Evolutionary conservation across 35 echinoderm and acorn worm species (phyloP).

Genomic region (Ophiothrix spiculata): DNA sequence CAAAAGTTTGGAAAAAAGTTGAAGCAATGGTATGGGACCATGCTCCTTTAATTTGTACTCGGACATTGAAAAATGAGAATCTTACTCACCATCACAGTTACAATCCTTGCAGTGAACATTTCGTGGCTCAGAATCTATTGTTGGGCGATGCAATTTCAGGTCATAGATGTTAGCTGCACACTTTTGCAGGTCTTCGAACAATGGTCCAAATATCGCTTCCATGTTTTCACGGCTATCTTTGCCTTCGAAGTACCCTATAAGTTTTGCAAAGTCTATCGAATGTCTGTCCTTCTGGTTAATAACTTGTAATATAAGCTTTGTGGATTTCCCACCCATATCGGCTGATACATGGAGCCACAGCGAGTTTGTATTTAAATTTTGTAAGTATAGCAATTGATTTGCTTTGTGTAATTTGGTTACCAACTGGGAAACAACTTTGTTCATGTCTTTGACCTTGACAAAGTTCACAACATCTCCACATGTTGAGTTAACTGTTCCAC

Average conservation of each 20-base stretch:
- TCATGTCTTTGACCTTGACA: background rate
- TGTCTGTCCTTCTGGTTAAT: background rate
- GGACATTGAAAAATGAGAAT: no score
- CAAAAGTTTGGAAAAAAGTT: no score
- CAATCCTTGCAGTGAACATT: no score
- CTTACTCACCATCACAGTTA: no score
- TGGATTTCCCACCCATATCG: background rate
- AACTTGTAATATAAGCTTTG: background rate
- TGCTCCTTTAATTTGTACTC: no score
- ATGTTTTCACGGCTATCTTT: background rate
- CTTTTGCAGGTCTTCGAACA: background rate
- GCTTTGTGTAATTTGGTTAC: background rate
- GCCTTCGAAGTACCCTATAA: background rate
- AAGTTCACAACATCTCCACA: background rate
- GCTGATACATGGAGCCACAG: background rate
- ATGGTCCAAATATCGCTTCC: background rate
- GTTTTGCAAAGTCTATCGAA: conserved; percentile 1
- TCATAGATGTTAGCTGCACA: background rate
- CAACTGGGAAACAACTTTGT: background rate
- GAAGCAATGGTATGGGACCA: no score
- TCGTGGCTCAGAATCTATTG: no score
- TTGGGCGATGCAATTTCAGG: background rate
- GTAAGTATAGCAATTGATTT: background rate
- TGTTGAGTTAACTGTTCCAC: background rate
- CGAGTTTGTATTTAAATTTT: background rate